phyloP scores from a whole-genome alignment of 2,888 invertebrate species.

The Ptychoptera albimana region DNA sequence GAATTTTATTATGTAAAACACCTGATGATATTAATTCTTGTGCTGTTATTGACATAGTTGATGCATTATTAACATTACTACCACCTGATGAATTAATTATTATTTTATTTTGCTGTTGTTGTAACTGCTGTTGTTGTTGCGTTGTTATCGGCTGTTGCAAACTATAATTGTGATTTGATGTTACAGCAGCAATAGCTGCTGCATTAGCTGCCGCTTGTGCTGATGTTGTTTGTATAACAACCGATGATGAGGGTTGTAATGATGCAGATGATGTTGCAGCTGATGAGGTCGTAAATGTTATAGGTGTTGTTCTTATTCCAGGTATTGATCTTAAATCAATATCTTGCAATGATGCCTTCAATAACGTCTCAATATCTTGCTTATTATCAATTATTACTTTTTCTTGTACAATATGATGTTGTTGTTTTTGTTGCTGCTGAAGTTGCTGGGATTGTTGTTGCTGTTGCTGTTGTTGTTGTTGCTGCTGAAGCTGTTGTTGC shows the following conservation, averaged over 20 bases:
- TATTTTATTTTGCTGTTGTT: slow-evolving; percentile 25
- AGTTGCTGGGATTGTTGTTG: slow-evolving; percentile 12
- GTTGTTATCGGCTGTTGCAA: slow-evolving; percentile 26
- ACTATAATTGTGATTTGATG: slow-evolving; percentile 28
- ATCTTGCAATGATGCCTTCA: neutral
- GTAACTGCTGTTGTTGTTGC: slow-evolving; percentile 17
- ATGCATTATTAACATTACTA: slow-evolving; percentile 24
- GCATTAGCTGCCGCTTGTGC: slow-evolving; percentile 14
- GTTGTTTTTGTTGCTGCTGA: slow-evolving; percentile 25
- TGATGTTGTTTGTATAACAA: slow-evolving; percentile 11
- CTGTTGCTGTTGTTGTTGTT: neutral
- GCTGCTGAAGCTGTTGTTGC: neutral
- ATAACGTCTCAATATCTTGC: neutral
- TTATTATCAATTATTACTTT: too few relatives aligned
- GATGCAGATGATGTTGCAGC: slow-evolving; percentile 3
- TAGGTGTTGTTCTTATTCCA: slow-evolving; percentile 15
- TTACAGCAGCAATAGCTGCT: slow-evolving; percentile 22
- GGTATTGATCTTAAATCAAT: slow-evolving; percentile 9
- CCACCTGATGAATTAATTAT: slow-evolving; percentile 21
- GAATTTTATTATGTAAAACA: slow-evolving; percentile 21
- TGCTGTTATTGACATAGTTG: slow-evolving; percentile 18
- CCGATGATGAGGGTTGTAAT: slow-evolving; percentile 2
- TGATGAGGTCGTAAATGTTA: slow-evolving; percentile 13
- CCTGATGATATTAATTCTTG: slow-evolving; percentile 13
- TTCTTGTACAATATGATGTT: slow-evolving; percentile 6